Evolutionary conservation across 2,113 vertebrate species (phyloP).

Genomic region (Crotalus tigris): DNA sequence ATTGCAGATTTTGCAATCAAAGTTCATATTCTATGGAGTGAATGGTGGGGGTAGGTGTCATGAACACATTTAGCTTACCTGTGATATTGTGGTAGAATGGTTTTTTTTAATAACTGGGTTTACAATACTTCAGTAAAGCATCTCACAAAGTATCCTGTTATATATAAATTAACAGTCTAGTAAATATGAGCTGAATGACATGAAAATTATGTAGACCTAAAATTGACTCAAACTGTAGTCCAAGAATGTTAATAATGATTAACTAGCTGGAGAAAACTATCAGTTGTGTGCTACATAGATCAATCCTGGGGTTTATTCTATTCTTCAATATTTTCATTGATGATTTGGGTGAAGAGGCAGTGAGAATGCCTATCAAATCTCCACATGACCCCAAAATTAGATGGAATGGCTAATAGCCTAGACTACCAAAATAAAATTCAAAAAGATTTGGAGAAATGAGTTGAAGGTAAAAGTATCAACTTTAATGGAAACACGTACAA

Average conservation of each 20-base stretch:
- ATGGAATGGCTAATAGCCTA: background rate
- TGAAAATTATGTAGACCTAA: background rate
- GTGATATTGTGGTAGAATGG: background rate
- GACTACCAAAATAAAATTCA: background rate
- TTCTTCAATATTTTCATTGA: background rate
- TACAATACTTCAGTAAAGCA: background rate
- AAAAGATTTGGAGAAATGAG: background rate
- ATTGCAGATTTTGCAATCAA: background rate
- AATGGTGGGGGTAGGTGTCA: background rate
- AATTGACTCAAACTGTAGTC: background rate
- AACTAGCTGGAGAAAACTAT: background rate
- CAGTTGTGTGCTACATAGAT: background rate
- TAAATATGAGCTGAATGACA: background rate
- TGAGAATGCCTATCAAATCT: background rate
- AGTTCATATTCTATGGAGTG: background rate
- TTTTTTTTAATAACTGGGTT: background rate
- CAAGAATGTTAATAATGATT: background rate
- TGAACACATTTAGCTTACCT: background rate
- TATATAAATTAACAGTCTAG: background rate
- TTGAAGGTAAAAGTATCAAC: background rate
- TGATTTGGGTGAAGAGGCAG: background rate
- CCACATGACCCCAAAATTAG: background rate
- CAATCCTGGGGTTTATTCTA: background rate
- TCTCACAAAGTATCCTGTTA: background rate
- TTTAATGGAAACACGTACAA: background rate